Percentiles rank a stretch among this genome's conserved stretches.
These are phyloP conservation scores for Amphipoea oculea DNA, from an alignment of 2,888 invertebrate genomes.

Conservation along the genomic window DNA sequence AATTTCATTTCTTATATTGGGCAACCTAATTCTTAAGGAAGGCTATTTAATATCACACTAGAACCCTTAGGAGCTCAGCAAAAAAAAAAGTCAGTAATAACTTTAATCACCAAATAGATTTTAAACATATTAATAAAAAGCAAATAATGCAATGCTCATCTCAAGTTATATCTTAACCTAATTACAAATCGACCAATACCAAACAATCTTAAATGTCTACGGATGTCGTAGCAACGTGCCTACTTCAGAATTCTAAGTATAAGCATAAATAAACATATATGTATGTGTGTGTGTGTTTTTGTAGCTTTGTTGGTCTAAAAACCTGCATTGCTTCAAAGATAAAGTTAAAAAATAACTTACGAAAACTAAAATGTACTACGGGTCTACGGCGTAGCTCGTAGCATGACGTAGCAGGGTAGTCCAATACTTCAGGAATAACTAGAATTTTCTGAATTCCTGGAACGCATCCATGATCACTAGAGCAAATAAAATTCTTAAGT, in stretches of 20 bases:
- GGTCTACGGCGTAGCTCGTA: conserved; percentile 47
- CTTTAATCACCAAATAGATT: background rate
- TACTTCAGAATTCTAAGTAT: background rate
- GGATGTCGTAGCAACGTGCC: background rate
- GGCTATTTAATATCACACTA: too few species aligned
- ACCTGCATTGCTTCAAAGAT: background rate
- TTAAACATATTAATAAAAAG: background rate
- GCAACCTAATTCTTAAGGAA: too few species aligned
- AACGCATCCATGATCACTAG: conserved; percentile 32
- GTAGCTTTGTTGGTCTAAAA: background rate
- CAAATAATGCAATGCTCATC: background rate
- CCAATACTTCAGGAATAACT: conserved; percentile 11
- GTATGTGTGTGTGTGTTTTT: too few species aligned
- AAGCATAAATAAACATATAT: background rate
- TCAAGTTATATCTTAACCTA: background rate
- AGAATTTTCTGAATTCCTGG: conserved; percentile 10
- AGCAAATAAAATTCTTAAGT: conserved; percentile 47
- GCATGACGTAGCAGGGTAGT: conserved; percentile 4
- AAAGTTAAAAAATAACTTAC: background rate
- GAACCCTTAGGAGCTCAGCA: too few species aligned
- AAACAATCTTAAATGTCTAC: conserved; percentile 3
- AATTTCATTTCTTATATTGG: too few species aligned
- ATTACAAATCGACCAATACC: background rate
- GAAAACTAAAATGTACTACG: conserved; percentile 5
- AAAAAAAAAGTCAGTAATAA: too few species aligned